Conservation (phyloP, 1,140 invertebrate genomes). For the Lepidostoma basale region DNA sequence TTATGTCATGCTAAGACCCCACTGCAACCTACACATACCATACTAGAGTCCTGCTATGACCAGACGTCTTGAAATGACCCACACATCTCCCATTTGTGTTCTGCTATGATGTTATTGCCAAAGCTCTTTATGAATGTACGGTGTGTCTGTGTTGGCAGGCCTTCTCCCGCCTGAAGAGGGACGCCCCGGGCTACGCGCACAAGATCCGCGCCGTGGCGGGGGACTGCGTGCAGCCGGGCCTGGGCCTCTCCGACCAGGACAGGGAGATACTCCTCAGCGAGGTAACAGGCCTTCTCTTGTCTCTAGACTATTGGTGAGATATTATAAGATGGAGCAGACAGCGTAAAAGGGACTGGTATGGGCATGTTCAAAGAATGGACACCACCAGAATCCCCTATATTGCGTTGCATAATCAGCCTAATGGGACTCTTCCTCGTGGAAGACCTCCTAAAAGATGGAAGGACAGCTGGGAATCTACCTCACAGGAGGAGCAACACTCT, state of each 20-base stretch:
- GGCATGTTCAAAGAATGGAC: too few relatives aligned
- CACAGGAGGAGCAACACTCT: too few relatives aligned
- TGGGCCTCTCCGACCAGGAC: constrained; percentile 76
- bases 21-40: too few relatives aligned
- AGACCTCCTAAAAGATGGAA: too few relatives aligned
- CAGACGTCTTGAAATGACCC: not conserved
- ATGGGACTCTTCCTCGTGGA: too few relatives aligned
- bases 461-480: too few relatives aligned
- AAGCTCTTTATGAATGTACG: not conserved
- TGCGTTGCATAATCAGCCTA: too few relatives aligned
- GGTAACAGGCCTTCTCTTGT: constrained; percentile 11
- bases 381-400: too few relatives aligned
- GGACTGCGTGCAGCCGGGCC: constrained; percentile 72
- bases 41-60: too few relatives aligned
- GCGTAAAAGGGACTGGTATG: too few relatives aligned
- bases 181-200: constrained; percentile 51
- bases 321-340: too few relatives aligned
- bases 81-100: not conserved
- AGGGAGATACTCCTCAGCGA: constrained; percentile 66
- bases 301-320: not conserved
- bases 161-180: constrained; percentile 56
- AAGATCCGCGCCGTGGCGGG: constrained; percentile 69
- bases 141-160: constrained; percentile 52
- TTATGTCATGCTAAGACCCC: too few relatives aligned
- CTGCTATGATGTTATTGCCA: not conserved